A percentile compares a stretch with the other conserved stretches of the same genome.
phyloP scores from a whole-genome alignment of 2,797 vertebrate species.

The Aratinga solstitialis region DNA sequence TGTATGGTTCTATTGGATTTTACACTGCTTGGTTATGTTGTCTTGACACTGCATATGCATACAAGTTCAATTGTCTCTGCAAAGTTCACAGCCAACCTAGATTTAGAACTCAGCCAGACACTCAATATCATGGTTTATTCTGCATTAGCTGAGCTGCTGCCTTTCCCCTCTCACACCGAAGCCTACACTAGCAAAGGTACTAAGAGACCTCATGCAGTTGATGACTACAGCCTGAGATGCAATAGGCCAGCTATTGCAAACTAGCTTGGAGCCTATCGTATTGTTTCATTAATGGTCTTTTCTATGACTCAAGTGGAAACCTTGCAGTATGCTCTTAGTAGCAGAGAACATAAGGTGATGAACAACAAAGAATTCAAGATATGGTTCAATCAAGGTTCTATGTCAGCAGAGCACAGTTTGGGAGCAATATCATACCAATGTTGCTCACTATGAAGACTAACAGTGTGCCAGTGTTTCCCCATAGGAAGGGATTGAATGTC shows the following conservation, averaged over 20 bases:
- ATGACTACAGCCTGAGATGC: not conserved
- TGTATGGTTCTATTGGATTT: not conserved
- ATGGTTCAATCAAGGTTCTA: not conserved
- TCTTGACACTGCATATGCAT: rapidly evolving
- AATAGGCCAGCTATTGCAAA: not conserved
- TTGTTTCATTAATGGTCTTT: not conserved
- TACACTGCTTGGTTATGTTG: not conserved
- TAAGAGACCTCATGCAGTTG: not conserved
- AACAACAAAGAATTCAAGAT: not conserved
- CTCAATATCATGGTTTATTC: not conserved
- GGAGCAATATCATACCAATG: not conserved
- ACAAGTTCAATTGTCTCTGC: not conserved
- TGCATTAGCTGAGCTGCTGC: not conserved
- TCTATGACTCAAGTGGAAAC: not conserved
- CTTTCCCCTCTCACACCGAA: not conserved
- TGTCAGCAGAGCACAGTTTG: not conserved
- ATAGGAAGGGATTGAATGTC: not conserved
- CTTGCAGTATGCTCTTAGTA: not conserved
- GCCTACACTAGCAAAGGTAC: not conserved
- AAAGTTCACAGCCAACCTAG: not conserved
- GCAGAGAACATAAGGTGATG: not conserved
- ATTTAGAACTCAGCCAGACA: not conserved
- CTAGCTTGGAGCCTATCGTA: not conserved
- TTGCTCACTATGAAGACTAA: not conserved
- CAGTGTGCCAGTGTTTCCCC: not conserved